phyloP scores from a whole-genome alignment of 1,140 invertebrate species.

The Caenorhabditis briggsae region DNA sequence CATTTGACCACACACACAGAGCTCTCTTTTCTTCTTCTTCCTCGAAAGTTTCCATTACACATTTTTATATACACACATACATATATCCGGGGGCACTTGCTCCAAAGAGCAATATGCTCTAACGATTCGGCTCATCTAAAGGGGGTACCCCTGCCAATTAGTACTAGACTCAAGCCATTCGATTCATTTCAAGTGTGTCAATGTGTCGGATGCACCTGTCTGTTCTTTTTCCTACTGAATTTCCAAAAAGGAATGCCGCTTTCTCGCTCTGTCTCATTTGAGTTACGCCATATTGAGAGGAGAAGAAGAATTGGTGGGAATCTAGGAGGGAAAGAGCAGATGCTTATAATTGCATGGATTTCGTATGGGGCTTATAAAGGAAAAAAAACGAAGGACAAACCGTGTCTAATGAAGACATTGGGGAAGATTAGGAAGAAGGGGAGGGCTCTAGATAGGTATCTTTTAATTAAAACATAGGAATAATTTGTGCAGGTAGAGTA shows the following conservation, averaged over 20 bases:
- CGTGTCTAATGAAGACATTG: slow-evolving; percentile 9
- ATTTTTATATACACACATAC: slow-evolving; percentile 47
- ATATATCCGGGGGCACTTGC: neutral
- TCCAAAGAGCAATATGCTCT: neutral
- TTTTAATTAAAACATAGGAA: slow-evolving; percentile 21
- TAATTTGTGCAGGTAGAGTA: no score
- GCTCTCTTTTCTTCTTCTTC: neutral
- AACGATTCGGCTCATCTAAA: neutral
- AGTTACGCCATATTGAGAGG: slow-evolving; percentile 53
- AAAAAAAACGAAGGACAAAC: neutral
- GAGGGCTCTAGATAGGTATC: neutral
- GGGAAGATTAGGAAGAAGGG: neutral
- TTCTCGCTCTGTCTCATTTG: neutral
- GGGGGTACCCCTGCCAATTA: neutral
- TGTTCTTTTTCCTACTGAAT: neutral
- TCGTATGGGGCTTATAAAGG: neutral
- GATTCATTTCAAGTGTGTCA: slow-evolving; percentile 55
- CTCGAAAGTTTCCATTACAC: slow-evolving; percentile 44
- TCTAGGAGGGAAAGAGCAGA: neutral
- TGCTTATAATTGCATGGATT: slow-evolving; percentile 24
- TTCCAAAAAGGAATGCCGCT: slow-evolving; percentile 9
- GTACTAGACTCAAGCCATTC: neutral
- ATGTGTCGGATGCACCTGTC: slow-evolving; percentile 55
- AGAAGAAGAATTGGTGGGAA: slow-evolving; percentile 52
- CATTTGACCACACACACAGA: slow-evolving; percentile 51